Percentiles rank a stretch among this genome's conserved stretches.
phyloP scores from a whole-genome alignment of 2,888 invertebrate species.

The Dynastes grantii region DNA sequence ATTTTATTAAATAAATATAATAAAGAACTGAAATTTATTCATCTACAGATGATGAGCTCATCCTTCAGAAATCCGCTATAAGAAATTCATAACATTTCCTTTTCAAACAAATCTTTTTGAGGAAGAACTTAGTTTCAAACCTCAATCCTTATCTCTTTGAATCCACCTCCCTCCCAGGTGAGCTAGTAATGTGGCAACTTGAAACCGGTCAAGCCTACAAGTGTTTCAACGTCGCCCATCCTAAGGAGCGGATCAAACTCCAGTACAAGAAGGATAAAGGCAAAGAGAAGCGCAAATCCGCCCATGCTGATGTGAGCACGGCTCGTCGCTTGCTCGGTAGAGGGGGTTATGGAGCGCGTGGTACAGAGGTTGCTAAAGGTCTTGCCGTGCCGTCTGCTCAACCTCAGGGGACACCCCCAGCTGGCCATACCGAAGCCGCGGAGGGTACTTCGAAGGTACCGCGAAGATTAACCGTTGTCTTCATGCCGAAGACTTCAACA shows the following conservation, averaged over 20 bases:
- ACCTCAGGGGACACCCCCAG: not conserved
- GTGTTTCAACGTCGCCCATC: conserved; percentile 47
- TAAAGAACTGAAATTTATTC: too few relatives aligned
- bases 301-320: conserved; percentile 2
- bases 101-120: too few relatives aligned
- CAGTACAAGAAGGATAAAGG: conserved; percentile 69
- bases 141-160: too few relatives aligned
- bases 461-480: conserved; percentile 69
- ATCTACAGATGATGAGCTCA: too few relatives aligned
- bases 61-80: too few relatives aligned
- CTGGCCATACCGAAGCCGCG: not conserved
- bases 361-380: conserved; percentile 16
- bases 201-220: conserved; percentile 82
- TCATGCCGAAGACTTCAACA: conserved; percentile 68
- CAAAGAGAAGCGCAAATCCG: conserved; percentile 9
- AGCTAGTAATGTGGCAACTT: conserved; percentile 86
- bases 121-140: too few relatives aligned
- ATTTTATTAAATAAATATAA: too few relatives aligned
- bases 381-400: not conserved
- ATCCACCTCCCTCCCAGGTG: conserved; percentile 71
- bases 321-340: conserved; percentile 15
- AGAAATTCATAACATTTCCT: too few relatives aligned
- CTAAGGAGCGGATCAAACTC: conserved; percentile 72
- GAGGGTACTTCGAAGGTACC: conserved; percentile 36
- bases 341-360: conserved; percentile 58